Evolutionary conservation across 1,140 invertebrate genomes (phyloP).

Genomic region (Brachionus koreanus): DNA sequence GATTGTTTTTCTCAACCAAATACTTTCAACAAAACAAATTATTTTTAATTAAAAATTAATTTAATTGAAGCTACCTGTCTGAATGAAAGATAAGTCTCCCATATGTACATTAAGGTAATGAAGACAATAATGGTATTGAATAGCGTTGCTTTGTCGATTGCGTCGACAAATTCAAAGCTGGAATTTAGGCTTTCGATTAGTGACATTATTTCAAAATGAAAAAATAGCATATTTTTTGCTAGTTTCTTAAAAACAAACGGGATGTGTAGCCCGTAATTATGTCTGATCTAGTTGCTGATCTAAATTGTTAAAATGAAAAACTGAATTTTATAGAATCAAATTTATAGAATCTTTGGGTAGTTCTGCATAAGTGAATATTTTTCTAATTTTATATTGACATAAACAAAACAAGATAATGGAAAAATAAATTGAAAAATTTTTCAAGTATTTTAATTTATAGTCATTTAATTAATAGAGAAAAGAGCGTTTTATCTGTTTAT

Average conservation of each 20-base stretch:
- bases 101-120: slow-evolving; percentile 29
- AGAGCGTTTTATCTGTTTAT: neutral
- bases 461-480: neutral
- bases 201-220: neutral
- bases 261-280: neutral
- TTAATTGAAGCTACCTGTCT: slow-evolving; percentile 7
- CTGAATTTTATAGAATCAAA: neutral
- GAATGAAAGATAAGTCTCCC: slow-evolving; percentile 39
- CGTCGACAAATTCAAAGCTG: slow-evolving; percentile 41
- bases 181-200: slow-evolving; percentile 1
- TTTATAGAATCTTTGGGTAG: neutral
- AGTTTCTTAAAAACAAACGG: neutral
- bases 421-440: neutral
- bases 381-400: neutral
- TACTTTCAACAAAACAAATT: neutral
- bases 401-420: neutral
- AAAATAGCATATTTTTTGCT: neutral
- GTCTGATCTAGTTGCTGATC: neutral
- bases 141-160: slow-evolving; percentile 4
- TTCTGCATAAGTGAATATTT: neutral
- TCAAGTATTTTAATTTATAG: neutral
- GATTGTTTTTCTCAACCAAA: neutral
- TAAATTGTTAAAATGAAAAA: neutral
- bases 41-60: neutral
- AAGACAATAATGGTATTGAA: slow-evolving; percentile 25